These are phyloP conservation scores for Pseudoips prasinana DNA, from an alignment of 2,888 invertebrate species.

Conservation along the genomic window DNA sequence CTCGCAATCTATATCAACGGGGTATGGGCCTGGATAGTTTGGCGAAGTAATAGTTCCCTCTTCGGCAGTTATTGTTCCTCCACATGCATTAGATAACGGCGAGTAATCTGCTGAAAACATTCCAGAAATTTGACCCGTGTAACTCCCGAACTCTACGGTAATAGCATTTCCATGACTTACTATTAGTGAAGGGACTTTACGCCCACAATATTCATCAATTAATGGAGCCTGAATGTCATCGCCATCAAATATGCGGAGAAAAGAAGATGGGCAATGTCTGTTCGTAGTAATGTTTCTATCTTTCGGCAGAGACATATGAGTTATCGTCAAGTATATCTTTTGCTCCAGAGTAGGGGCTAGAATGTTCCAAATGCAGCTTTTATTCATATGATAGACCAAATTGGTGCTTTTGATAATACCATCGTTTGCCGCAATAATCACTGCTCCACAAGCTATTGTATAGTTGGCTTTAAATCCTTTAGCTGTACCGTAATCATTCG, in stretches of 20 bases:
- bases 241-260: slow-evolving; percentile 86
- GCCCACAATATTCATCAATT: slow-evolving; percentile 86
- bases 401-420: slow-evolving; percentile 77
- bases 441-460: slow-evolving; percentile 86
- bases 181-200: slow-evolving; percentile 83
- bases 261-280: slow-evolving; percentile 58
- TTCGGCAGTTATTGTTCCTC: slow-evolving; percentile 87
- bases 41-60: slow-evolving; percentile 91
- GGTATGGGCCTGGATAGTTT: slow-evolving; percentile 90
- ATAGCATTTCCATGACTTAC: slow-evolving; percentile 86
- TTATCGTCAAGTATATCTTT: slow-evolving; percentile 86
- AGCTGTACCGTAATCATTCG: slow-evolving; percentile 78
- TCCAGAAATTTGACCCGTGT: slow-evolving; percentile 46
- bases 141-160: slow-evolving; percentile 68
- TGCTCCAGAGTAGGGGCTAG: slow-evolving; percentile 77
- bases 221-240: slow-evolving; percentile 83
- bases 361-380: slow-evolving; percentile 89
- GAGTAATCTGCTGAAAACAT: slow-evolving; percentile 69
- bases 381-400: slow-evolving; percentile 45
- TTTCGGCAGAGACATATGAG: slow-evolving; percentile 75
- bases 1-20: slow-evolving; percentile 86
- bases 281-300: slow-evolving; percentile 40
- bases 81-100: slow-evolving; percentile 85
- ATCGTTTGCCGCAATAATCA: slow-evolving; percentile 75
- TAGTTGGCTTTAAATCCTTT: slow-evolving; percentile 91